These are phyloP conservation scores for Ptychobarbus kaznakovi DNA, from an alignment of 2,797 vertebrate genomes.

Conservation along the genomic window DNA sequence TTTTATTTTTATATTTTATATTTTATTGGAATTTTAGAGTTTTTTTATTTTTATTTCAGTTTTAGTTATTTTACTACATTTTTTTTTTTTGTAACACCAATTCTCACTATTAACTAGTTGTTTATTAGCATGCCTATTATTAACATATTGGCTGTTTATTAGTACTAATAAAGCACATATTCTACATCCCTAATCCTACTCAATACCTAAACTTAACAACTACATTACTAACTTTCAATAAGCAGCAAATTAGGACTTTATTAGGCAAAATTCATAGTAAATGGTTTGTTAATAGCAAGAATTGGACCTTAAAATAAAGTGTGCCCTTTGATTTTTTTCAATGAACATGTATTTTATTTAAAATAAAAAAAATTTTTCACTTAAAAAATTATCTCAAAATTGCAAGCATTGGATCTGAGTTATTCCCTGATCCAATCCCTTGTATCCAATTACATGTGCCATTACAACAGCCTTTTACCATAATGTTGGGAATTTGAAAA, in stretches of 20 bases:
- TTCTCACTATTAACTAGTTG: background rate
- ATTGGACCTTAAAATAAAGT: background rate
- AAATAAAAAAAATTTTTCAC: background rate
- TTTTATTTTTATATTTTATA: background rate
- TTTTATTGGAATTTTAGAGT: background rate
- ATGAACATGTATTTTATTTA: background rate
- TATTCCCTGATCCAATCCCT: background rate
- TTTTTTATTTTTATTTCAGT: background rate
- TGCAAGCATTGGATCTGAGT: background rate
- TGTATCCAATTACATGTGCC: background rate
- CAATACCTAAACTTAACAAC: too few relatives aligned
- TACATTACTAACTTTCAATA: background rate
- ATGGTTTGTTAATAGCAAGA: too few relatives aligned
- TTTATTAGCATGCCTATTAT: too few relatives aligned
- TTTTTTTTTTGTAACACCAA: background rate
- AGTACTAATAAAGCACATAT: too few relatives aligned
- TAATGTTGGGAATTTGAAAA: background rate
- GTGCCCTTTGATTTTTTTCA: background rate
- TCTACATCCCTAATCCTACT: too few relatives aligned
- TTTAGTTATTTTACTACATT: background rate
- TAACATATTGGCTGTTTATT: too few relatives aligned
- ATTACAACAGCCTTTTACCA: background rate
- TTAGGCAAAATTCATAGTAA: background rate
- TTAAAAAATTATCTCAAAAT: too few relatives aligned
- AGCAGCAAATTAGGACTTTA: background rate